These are phyloP conservation scores for Pheosia gnoma DNA, from an alignment of 2,888 invertebrate genomes.

Conservation along the genomic window DNA sequence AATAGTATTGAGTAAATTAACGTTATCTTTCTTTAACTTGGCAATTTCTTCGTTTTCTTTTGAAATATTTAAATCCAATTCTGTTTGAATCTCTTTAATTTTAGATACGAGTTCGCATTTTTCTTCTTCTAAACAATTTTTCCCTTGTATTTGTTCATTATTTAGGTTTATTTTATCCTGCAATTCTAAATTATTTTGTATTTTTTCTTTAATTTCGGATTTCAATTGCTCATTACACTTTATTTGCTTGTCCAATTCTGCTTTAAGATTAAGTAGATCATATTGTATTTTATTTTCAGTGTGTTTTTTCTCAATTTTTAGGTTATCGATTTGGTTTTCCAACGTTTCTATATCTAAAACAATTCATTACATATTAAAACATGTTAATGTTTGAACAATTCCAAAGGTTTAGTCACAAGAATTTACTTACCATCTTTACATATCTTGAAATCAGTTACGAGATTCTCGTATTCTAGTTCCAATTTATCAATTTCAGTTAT, in stretches of 20 bases:
- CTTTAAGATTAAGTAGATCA: slow-evolving; percentile 9
- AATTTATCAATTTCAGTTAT: slow-evolving; percentile 28
- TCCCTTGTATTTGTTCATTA: slow-evolving; percentile 47
- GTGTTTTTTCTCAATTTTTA: slow-evolving; percentile 33
- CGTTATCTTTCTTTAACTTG: slow-evolving; percentile 30
- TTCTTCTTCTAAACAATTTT: slow-evolving; percentile 27
- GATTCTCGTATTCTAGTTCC: slow-evolving; percentile 34
- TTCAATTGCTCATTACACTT: slow-evolving; percentile 39
- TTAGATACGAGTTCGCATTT: slow-evolving; percentile 21
- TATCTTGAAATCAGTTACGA: slow-evolving; percentile 32
- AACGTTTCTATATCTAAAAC: slow-evolving; percentile 45
- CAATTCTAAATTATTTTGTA: slow-evolving; percentile 43
- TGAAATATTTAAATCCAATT: slow-evolving; percentile 13
- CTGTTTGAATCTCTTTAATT: slow-evolving; percentile 16
- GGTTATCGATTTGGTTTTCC: slow-evolving; percentile 40
- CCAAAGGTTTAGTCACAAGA: not conserved
- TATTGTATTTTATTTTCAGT: slow-evolving; percentile 30
- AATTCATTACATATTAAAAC: not conserved
- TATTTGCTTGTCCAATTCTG: slow-evolving; percentile 17
- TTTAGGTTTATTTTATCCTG: slow-evolving; percentile 42
- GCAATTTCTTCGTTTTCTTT: slow-evolving; percentile 23
- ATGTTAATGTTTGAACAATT: too few species aligned
- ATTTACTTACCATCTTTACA: slow-evolving; percentile 47
- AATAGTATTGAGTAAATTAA: slow-evolving; percentile 31
- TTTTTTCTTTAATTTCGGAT: slow-evolving; percentile 43